Evolutionary conservation across 2,888 invertebrate genomes (phyloP).

Genomic region (Latheticus oryzae): DNA sequence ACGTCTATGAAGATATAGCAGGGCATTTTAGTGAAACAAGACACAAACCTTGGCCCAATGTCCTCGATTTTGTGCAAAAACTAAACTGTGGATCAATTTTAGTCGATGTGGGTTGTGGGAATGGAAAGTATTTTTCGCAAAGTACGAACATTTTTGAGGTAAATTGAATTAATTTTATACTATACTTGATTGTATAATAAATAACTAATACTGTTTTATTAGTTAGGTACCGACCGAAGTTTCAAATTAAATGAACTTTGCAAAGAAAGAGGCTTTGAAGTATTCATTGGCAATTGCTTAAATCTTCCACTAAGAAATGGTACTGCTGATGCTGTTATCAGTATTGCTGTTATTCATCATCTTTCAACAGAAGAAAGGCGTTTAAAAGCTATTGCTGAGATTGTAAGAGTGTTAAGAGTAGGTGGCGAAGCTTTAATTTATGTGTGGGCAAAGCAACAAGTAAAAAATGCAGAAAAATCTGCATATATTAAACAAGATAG

Average conservation of each 20-base stretch:
- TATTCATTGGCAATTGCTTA: constrained; percentile 83
- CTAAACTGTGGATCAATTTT: constrained; percentile 78
- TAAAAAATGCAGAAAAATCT: constrained; percentile 73
- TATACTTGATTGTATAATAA: constrained; percentile 18
- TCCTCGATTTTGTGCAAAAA: constrained; percentile 79
- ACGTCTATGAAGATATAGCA: constrained; percentile 95
- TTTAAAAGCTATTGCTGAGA: constrained; percentile 78
- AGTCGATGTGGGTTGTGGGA: constrained; percentile 96
- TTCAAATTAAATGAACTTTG: constrained; percentile 76
- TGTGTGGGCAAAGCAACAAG: constrained; percentile 96
- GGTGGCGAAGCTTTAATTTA: constrained; percentile 88
- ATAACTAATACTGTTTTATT: constrained; percentile 54
- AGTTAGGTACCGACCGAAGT: constrained; percentile 88
- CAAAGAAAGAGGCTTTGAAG: constrained; percentile 71
- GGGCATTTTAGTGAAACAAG: constrained; percentile 94
- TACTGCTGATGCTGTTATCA: constrained; percentile 84
- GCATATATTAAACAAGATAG: constrained; percentile 77
- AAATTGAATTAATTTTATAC: no score
- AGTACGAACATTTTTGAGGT: constrained; percentile 74
- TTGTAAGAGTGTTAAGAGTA: constrained; percentile 77
- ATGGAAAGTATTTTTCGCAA: constrained; percentile 92
- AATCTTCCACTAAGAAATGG: constrained; percentile 75
- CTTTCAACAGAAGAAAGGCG: constrained; percentile 85
- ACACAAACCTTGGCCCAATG: constrained; percentile 94
- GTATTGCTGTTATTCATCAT: constrained; percentile 98